Percentiles rank a stretch among this genome's conserved stretches.
Conservation (phyloP, 2,888 invertebrate species). For the Hirtodrosophila trivittata region DNA sequence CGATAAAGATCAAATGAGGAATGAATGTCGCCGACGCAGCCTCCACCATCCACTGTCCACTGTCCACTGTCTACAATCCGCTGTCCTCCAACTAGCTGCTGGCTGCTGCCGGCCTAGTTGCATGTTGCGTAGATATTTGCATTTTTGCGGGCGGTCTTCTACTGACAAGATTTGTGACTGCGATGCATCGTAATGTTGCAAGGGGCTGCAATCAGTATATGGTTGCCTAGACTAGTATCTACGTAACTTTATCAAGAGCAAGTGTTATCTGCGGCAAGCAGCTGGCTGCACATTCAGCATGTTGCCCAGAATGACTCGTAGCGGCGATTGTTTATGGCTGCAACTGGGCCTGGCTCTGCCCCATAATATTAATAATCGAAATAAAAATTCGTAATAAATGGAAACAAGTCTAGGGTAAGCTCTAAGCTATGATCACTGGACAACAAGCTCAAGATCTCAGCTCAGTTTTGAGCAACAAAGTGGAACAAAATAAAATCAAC, state of each 20-base stretch:
- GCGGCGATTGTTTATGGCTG: too few species aligned
- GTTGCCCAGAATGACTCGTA: too few species aligned
- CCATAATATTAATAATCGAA: too few species aligned
- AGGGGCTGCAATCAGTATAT: conserved; percentile 46
- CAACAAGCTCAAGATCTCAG: too few species aligned
- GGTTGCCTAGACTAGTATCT: conserved; percentile 15
- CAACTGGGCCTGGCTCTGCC: too few species aligned
- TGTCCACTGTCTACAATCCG: conserved; percentile 1
- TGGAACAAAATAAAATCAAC: too few species aligned
- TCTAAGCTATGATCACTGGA: too few species aligned
- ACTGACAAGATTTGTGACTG: conserved; percentile 70
- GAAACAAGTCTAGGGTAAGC: too few species aligned
- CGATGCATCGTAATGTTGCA: conserved; percentile 37
- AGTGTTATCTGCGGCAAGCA: conserved; percentile 44
- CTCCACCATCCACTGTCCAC: conserved; percentile 14
- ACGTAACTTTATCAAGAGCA: conserved; percentile 16
- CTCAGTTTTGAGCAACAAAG: too few species aligned
- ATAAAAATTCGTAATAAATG: too few species aligned
- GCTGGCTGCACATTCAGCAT: conserved; percentile 31
- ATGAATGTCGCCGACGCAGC: conserved; percentile 76
- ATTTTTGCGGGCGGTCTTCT: conserved; percentile 62
- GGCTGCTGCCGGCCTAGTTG: conserved; percentile 49
- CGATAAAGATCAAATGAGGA: conserved; percentile 80
- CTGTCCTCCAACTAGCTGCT: conserved; percentile 12
- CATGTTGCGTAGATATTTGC: conserved; percentile 75